These are phyloP conservation scores for Bellardia pandia DNA, from an alignment of 2,888 invertebrate genomes.

Conservation along the genomic window DNA sequence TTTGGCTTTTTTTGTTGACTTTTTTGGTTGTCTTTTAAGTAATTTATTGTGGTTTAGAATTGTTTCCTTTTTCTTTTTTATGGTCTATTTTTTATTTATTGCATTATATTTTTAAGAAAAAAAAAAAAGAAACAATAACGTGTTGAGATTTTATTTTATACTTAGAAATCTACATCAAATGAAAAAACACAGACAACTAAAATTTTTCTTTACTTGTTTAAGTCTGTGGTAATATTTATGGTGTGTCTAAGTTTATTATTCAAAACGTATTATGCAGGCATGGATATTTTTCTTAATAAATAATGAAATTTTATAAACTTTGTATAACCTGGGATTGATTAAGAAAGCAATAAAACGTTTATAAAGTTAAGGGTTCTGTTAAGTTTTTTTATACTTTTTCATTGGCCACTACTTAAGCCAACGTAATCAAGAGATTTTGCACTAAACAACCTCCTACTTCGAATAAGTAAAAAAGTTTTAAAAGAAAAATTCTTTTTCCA, in stretches of 20 bases:
- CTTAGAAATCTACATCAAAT: neutral
- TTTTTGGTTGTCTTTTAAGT: neutral
- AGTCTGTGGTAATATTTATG: conserved; percentile 1
- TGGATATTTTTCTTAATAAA: neutral
- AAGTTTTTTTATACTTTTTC: neutral
- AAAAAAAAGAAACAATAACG: neutral
- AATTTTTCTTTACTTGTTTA: neutral
- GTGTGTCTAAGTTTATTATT: neutral
- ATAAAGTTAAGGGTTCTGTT: neutral
- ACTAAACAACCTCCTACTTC: too few species aligned
- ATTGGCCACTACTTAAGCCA: neutral
- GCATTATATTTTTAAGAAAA: neutral
- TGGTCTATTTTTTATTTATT: neutral
- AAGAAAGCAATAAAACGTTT: neutral
- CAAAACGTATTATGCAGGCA: neutral
- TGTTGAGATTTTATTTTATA: neutral
- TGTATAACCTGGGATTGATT: neutral
- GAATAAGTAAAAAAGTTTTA: too few species aligned
- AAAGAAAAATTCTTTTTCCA: too few species aligned
- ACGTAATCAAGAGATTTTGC: neutral
- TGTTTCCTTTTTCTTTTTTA: neutral
- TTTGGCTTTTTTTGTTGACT: neutral
- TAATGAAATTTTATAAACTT: conserved; percentile 11
- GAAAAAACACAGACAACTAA: neutral
- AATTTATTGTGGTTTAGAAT: neutral